phyloP scores from a whole-genome alignment of 2,113 vertebrate genomes.

The Eptatretus burgeri region DNA sequence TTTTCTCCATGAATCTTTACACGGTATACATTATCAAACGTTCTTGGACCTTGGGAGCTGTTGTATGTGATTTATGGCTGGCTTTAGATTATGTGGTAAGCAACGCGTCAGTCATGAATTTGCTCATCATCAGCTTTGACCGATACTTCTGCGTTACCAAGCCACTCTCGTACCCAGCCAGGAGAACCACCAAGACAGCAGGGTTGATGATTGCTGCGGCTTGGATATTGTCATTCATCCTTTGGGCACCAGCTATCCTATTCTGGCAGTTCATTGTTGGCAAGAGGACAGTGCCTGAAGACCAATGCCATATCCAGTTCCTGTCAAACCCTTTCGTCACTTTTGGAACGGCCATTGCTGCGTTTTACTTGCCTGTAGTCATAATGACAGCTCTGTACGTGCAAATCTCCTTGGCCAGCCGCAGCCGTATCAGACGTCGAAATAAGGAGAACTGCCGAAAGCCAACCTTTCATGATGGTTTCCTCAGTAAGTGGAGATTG shows the following conservation, averaged over 20 bases:
- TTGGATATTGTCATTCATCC: constrained; percentile 83
- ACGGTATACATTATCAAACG: constrained; percentile 78
- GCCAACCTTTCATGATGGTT: constrained; percentile 35
- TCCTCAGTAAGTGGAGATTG: constrained; percentile 38
- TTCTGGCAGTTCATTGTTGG: constrained; percentile 98
- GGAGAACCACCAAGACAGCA: constrained; percentile 86
- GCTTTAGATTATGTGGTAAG: constrained; percentile 85
- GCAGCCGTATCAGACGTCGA: constrained; percentile 69
- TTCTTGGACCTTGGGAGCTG: constrained; percentile 71
- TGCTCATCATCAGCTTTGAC: constrained; percentile 91
- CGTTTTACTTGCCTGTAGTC: constrained; percentile 82
- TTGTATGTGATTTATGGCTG: constrained; percentile 83
- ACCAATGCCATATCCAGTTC: constrained; percentile 83
- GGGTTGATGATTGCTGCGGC: constrained; percentile 81
- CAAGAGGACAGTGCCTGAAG: constrained; percentile 45
- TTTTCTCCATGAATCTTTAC: constrained; percentile 93
- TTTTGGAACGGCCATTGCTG: constrained; percentile 81
- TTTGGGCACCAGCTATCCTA: constrained; percentile 87
- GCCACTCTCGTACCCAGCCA: constrained; percentile 55
- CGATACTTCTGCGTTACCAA: constrained; percentile 96
- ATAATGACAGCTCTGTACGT: constrained; percentile 95
- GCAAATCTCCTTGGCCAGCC: constrained; percentile 76
- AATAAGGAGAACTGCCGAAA: constrained; percentile 48
- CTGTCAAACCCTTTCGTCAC: constrained; percentile 73
- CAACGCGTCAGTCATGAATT: constrained; percentile 88